Evolutionary conservation across 2,888 invertebrate genomes (phyloP).

Genomic region (Salpingus planirostris): DNA sequence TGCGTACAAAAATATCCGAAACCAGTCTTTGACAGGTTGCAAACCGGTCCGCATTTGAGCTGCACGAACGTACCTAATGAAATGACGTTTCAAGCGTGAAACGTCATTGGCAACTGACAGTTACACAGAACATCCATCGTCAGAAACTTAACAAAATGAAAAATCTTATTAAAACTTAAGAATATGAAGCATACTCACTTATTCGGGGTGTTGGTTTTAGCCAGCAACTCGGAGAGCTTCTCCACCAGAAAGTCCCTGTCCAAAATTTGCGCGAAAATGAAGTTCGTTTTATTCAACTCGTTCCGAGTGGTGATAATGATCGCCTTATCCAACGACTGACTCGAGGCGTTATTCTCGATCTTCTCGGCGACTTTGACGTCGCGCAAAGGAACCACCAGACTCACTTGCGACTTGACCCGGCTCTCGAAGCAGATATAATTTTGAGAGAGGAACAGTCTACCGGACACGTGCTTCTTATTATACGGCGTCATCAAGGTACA

Average conservation of each 20-base stretch:
- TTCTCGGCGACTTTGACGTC: slow-evolving; percentile 70
- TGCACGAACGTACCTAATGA: too few species aligned
- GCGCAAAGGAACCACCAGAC: slow-evolving; percentile 80
- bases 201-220: slow-evolving; percentile 47
- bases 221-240: slow-evolving; percentile 81
- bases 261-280: slow-evolving; percentile 80
- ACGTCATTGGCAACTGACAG: too few species aligned
- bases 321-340: slow-evolving; percentile 52
- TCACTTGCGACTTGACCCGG: slow-evolving; percentile 70
- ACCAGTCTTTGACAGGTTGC: too few species aligned
- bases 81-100: too few species aligned
- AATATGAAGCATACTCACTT: slow-evolving; percentile 26
- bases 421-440: slow-evolving; percentile 96
- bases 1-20: too few species aligned
- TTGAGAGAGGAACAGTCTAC: slow-evolving; percentile 82
- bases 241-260: slow-evolving; percentile 83
- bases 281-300: slow-evolving; percentile 67
- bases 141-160: too few species aligned
- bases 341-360: slow-evolving; percentile 59
- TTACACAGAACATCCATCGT: too few species aligned
- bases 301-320: slow-evolving; percentile 76
- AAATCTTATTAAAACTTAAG: too few species aligned
- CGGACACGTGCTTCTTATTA: slow-evolving; percentile 81
- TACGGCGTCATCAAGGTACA: slow-evolving; percentile 93
- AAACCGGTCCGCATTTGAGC: too few species aligned